Percentiles rank a stretch among this genome's conserved stretches.
These are phyloP conservation scores for Aleiodes leptofemur DNA, from an alignment of 2,888 invertebrate species.

Conservation along the genomic window DNA sequence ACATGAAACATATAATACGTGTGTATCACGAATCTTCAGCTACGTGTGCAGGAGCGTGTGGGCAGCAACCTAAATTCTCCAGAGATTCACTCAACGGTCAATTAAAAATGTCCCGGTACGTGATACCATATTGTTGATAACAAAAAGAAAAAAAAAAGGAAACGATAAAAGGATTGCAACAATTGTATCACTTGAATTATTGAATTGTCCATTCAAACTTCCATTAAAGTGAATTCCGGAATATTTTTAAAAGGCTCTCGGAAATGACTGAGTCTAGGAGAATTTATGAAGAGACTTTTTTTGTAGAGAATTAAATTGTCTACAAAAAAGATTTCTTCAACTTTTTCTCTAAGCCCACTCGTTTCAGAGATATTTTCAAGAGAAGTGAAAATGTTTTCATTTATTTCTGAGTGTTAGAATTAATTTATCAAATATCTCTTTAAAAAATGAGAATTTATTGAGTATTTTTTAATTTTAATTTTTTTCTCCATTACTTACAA, in stretches of 20 bases:
- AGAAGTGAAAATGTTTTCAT: background rate
- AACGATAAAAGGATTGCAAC: constrained; percentile 30
- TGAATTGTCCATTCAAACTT: too few relatives aligned
- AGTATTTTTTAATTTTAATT: background rate
- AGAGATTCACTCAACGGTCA: constrained; percentile 39
- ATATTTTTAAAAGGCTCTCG: background rate
- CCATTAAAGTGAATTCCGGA: too few relatives aligned
- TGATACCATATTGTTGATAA: constrained; percentile 15
- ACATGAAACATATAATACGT: constrained; percentile 10
- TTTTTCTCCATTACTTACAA: constrained; percentile 61
- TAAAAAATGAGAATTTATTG: background rate
- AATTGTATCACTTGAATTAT: background rate
- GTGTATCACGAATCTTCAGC: constrained; percentile 31
- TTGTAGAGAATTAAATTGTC: background rate
- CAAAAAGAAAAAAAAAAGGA: constrained; percentile 11
- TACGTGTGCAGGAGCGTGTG: constrained; percentile 34
- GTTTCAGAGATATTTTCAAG: background rate
- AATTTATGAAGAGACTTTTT: too few relatives aligned
- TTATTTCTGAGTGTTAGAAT: too few relatives aligned
- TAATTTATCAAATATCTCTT: too few relatives aligned
- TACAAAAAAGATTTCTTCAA: too few relatives aligned
- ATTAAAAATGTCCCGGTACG: constrained; percentile 33
- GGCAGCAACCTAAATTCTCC: constrained; percentile 47
- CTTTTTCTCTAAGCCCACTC: too few relatives aligned
- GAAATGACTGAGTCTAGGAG: too few relatives aligned